A percentile compares a stretch with the other conserved stretches of the same genome.
Conservation (phyloP, 2,888 invertebrate species). For the Drosophila monieri region DNA sequence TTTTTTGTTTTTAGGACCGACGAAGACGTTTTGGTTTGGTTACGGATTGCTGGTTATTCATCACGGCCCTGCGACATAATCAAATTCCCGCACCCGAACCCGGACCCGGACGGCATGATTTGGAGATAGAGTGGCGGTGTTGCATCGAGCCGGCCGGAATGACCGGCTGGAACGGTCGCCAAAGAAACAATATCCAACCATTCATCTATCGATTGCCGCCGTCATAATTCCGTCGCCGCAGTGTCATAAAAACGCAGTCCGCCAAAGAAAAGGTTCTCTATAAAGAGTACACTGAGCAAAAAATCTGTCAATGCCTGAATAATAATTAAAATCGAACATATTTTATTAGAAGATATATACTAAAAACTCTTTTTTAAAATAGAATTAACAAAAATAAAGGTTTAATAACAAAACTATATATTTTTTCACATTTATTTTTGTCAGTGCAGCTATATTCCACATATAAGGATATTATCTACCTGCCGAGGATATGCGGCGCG, state of each 20-base stretch:
- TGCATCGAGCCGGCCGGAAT: slow-evolving; percentile 8
- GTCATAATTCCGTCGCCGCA: slow-evolving; percentile 38
- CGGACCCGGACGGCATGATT: slow-evolving; percentile 5
- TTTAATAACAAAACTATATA: no score
- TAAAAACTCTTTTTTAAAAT: no score
- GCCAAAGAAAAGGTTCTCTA: not conserved
- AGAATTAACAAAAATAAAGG: not conserved
- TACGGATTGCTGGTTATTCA: slow-evolving; percentile 22
- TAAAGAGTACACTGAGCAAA: not conserved
- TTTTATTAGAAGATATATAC: no score
- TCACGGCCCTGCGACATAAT: slow-evolving; percentile 13
- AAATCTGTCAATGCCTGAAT: no score
- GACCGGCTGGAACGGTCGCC: no score
- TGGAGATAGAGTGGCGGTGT: slow-evolving; percentile 17
- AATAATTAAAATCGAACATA: no score
- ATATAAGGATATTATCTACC: slow-evolving; percentile 22
- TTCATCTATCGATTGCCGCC: slow-evolving; percentile 32
- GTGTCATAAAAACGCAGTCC: slow-evolving; percentile 28
- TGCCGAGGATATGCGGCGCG: slow-evolving; percentile 30
- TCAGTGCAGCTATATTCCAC: not conserved
- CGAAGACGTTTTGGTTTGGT: not conserved
- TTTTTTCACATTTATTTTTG: not conserved
- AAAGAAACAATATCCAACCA: not conserved
- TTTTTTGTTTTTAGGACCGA: not conserved
- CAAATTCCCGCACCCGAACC: slow-evolving; percentile 1